A percentile compares a stretch with the other conserved stretches of the same genome.
phyloP scores from a whole-genome alignment of 2,113 vertebrate species.

The Noctilio leporinus region DNA sequence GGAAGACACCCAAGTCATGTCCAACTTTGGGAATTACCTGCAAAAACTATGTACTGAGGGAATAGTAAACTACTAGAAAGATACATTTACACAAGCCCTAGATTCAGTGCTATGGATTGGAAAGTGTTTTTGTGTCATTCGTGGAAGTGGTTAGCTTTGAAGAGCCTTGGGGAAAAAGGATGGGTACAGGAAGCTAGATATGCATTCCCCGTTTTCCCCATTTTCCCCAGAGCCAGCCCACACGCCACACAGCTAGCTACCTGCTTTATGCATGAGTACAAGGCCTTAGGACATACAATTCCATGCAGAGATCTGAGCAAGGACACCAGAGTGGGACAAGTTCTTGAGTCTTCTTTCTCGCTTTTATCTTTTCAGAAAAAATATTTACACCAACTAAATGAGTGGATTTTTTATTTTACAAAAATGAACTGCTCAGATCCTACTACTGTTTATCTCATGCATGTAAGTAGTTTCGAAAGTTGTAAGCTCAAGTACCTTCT shows the following conservation, averaged over 20 bases:
- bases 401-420: neutral
- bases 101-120: neutral
- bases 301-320: neutral
- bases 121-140: neutral
- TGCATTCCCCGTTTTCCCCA: neutral
- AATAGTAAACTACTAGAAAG: neutral
- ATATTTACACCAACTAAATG: neutral
- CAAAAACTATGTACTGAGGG: neutral
- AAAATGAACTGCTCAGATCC: neutral
- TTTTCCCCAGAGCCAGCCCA: neutral
- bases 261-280: neutral
- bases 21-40: neutral
- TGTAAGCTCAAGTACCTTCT: neutral
- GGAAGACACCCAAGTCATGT: neutral
- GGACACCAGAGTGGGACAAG: neutral
- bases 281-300: neutral
- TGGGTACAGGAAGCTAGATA: neutral
- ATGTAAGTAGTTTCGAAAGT: neutral
- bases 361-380: neutral
- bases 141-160: neutral
- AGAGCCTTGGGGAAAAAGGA: neutral
- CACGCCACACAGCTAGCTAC: neutral
- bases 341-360: neutral
- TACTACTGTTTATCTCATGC: neutral
- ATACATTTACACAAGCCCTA: neutral